Conservation (phyloP, 2,888 invertebrate genomes). For the Leptinotarsa tumamoca region DNA sequence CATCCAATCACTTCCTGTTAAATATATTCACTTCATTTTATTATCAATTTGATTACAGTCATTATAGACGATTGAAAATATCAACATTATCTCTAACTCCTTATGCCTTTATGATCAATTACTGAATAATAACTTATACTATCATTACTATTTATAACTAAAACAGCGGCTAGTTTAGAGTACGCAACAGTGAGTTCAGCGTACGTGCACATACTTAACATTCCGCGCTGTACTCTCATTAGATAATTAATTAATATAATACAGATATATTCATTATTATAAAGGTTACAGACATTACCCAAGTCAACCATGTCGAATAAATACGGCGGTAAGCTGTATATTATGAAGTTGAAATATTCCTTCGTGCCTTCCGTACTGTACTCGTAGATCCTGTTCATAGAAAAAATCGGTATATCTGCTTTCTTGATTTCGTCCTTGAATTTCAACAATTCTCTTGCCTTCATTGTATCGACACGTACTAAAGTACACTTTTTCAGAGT, state of each 20-base stretch:
- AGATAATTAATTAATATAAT: conserved; percentile 12
- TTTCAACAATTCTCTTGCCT: background rate
- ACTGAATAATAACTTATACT: background rate
- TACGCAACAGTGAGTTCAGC: background rate
- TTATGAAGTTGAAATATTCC: background rate
- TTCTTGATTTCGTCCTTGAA: background rate
- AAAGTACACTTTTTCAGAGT: background rate
- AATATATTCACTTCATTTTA: background rate
- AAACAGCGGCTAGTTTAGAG: background rate
- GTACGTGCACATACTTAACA: conserved; percentile 6
- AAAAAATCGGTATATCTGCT: background rate
- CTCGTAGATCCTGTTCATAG: background rate
- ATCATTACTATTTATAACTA: conserved; percentile 1
- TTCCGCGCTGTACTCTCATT: conserved; percentile 11
- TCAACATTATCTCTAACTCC: background rate
- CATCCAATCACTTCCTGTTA: background rate
- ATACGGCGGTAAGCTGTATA: background rate
- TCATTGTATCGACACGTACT: conserved; percentile 6
- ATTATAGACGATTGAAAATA: background rate
- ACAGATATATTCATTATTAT: conserved; percentile 7
- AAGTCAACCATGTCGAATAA: background rate
- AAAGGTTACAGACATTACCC: conserved; percentile 9
- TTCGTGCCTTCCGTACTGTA: background rate
- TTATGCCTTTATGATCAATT: background rate
- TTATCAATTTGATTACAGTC: background rate